These are phyloP conservation scores for Lutraria lutraria DNA, from an alignment of 2,888 invertebrate genomes.

Conservation along the genomic window DNA sequence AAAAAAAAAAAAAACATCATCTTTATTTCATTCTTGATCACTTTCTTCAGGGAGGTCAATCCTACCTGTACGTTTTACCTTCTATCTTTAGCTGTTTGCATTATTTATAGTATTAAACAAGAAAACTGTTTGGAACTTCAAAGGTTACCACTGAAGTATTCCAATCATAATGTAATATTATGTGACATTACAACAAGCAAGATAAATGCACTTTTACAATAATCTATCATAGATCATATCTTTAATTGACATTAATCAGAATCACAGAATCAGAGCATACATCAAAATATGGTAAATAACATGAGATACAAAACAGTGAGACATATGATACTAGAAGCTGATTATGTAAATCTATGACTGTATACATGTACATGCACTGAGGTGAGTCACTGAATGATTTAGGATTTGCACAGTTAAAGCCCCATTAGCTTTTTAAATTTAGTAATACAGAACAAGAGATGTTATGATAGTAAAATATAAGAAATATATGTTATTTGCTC, in stretches of 20 bases:
- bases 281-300: background rate
- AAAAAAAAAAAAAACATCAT: too few species aligned
- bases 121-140: conserved; percentile 29
- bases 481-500: too few species aligned
- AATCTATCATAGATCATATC: background rate
- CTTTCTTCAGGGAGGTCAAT: conserved; percentile 6
- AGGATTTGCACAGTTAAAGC: too few species aligned
- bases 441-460: too few species aligned
- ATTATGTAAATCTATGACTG: too few species aligned
- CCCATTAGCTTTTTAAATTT: too few species aligned
- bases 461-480: too few species aligned
- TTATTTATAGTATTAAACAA: conserved; percentile 38
- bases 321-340: too few species aligned
- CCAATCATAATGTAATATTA: conserved; percentile 28
- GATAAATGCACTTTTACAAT: conserved; percentile 9
- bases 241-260: background rate
- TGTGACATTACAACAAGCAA: background rate
- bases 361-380: too few species aligned
- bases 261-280: background rate
- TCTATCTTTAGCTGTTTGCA: conserved; percentile 27
- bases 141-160: conserved; percentile 25
- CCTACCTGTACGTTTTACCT: conserved; percentile 37
- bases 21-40: background rate
- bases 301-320: too few species aligned
- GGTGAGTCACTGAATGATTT: too few species aligned